Evolutionary conservation across 2,888 invertebrate species (phyloP), one percentile per base, ranked within the genome.

Genomic region (Drosophila affinis): DNA sequence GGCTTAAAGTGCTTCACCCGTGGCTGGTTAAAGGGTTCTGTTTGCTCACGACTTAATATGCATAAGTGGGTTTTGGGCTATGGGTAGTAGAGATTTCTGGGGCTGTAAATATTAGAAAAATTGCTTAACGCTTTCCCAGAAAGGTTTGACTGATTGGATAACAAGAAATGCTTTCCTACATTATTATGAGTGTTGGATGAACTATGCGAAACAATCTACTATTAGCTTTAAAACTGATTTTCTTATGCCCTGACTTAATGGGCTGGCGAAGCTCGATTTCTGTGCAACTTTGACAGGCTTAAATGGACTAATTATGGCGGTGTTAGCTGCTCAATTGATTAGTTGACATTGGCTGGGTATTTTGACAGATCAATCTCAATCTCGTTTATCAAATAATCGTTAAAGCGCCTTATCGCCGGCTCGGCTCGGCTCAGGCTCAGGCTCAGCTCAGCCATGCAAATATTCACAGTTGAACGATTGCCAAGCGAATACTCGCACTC

Each of bases 371-470:
- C 71, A 72, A 72, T 72, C 72, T 58, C 51, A 46, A 55, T 27
- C 58, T 39, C 39, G 62, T 59, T 76, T 72, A 65, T 61, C 73
- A 72, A 48, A 75, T 56, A 62, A 67, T 64, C 60, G 73, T 51
- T 51, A 61, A 72, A 71, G 64, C 72, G 78, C 81, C 78, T 82
- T 83, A 77, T 72, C 77, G 78, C 68, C 80, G 69, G 80, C 78
- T 75, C 80, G 78, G 76, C 81, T 53, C 64, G 78, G 76, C 81
- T 18, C 2, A n/a, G 18, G 18, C 18, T 18, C 18, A 18, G 78
- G 76, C 81, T 53, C 67, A 77, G 76, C 81, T 53, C 69, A 72
- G 79, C 76, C 73, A 82, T 86, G 86, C 81, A 82, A 82, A 86
- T 82, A 61, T 72, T 61, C 70, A 45, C 65, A 77, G 71, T 62